Evolutionary conservation across 2,113 vertebrate species (phyloP).

Genomic region (Microcebus lehilahytsara): DNA sequence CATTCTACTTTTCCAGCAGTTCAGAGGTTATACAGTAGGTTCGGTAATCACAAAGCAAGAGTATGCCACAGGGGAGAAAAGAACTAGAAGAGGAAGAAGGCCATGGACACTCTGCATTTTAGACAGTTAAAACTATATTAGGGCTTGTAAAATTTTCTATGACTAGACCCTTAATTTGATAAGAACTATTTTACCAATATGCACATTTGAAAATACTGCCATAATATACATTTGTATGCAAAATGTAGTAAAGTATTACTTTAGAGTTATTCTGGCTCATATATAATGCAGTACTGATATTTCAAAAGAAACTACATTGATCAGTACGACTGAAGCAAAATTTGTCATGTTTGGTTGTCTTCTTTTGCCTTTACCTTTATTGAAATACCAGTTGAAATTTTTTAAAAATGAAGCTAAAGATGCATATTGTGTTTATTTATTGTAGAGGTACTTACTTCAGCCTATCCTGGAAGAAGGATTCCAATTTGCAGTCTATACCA

Average conservation of each 20-base stretch:
- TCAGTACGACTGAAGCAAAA: not conserved
- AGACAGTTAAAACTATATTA: not conserved
- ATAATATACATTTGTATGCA: not conserved
- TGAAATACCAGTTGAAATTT: slow-evolving; percentile 21
- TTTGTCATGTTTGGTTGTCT: not conserved
- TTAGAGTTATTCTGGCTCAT: not conserved
- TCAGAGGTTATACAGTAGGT: not conserved
- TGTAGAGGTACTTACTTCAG: slow-evolving; percentile 85
- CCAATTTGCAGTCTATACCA: slow-evolving; percentile 89
- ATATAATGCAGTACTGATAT: not conserved
- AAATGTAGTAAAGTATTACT: not conserved
- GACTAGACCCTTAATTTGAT: not conserved
- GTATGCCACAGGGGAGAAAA: not conserved
- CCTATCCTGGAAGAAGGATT: slow-evolving; percentile 84
- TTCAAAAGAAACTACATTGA: slow-evolving; percentile 1
- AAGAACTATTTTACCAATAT: not conserved
- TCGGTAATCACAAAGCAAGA: not conserved
- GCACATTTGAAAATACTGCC: not conserved
- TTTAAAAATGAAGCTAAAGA: not conserved
- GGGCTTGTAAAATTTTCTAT: not conserved
- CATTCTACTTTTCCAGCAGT: not conserved
- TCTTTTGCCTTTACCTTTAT: not conserved
- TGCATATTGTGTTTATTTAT: slow-evolving; percentile 73
- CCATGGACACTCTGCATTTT: not conserved
- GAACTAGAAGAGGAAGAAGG: not conserved